Evolutionary conservation across 35 echinoderm and acorn worm species (phyloP).

Genomic region (Heliocidaris erythrogramma): DNA sequence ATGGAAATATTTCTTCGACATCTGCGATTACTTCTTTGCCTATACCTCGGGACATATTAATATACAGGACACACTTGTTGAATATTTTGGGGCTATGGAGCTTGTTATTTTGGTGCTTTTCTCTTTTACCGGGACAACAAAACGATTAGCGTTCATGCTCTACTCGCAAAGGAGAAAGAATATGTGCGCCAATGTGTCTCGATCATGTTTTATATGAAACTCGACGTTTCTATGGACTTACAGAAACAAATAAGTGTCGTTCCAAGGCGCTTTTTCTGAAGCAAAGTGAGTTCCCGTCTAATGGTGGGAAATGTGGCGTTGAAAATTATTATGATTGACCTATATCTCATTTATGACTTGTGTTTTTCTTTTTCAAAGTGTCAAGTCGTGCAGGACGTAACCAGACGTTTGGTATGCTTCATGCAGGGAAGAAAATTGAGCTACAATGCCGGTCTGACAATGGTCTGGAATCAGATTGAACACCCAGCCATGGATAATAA

Average conservation of each 20-base stretch:
- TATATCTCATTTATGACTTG: conserved; percentile 5
- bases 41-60: background rate
- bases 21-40: background rate
- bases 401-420: background rate
- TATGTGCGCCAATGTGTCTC: background rate
- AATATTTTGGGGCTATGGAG: background rate
- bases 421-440: background rate
- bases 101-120: conserved; percentile 3
- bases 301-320: conserved; percentile 7
- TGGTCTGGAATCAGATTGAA: background rate
- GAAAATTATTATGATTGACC: conserved; percentile 5
- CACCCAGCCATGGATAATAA: background rate
- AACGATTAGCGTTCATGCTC: conserved; percentile 9
- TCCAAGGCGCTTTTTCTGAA: background rate
- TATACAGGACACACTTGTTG: background rate
- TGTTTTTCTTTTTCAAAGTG: background rate
- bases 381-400: background rate
- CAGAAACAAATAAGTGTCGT: background rate
- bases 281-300: background rate
- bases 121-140: background rate
- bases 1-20: background rate
- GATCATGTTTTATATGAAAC: background rate
- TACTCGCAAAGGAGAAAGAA: conserved; percentile 10
- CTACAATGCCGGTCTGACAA: background rate
- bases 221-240: background rate